phyloP scores from a whole-genome alignment of 2,113 vertebrate genomes.

The Marcusenius ussheri region DNA sequence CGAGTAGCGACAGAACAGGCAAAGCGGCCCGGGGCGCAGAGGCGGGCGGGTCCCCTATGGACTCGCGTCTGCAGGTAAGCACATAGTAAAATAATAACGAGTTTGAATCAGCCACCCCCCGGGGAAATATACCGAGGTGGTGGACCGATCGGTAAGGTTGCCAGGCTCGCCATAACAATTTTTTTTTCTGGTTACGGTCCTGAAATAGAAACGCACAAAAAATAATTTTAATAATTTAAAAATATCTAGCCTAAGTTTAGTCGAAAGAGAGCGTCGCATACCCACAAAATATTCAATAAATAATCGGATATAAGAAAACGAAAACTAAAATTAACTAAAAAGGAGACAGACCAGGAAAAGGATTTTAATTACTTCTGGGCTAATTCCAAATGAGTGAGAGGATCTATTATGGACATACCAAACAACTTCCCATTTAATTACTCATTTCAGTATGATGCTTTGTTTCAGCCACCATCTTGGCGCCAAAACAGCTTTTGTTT shows the following conservation, averaged over 20 bases:
- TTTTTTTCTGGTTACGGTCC: no score
- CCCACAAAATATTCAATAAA: not conserved
- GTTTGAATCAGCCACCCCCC: not conserved
- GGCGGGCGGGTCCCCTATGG: not conserved
- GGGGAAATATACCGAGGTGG: not conserved
- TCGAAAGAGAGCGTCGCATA: not conserved
- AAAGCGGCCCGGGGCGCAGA: not conserved
- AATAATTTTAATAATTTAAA: not conserved
- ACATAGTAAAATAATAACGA: not conserved
- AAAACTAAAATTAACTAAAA: not conserved
- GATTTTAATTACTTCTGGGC: slow-evolving; percentile 4
- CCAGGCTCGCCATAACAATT: no score
- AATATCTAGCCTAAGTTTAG: not conserved
- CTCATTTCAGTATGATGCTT: not conserved
- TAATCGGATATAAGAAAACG: not conserved
- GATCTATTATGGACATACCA: no score
- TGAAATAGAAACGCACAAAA: no score
- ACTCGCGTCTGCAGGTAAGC: not conserved
- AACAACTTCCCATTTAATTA: not conserved
- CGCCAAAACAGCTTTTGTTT: not conserved
- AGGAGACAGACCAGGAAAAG: not conserved
- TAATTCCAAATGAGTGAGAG: not conserved
- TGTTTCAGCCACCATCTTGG: not conserved
- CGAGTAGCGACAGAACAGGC: not conserved
- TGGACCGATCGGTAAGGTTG: not conserved